Evolutionary conservation across 2,888 invertebrate species (phyloP), one percentile per base, ranked within the genome.

Genomic region (Eristalinus sepulchralis): DNA sequence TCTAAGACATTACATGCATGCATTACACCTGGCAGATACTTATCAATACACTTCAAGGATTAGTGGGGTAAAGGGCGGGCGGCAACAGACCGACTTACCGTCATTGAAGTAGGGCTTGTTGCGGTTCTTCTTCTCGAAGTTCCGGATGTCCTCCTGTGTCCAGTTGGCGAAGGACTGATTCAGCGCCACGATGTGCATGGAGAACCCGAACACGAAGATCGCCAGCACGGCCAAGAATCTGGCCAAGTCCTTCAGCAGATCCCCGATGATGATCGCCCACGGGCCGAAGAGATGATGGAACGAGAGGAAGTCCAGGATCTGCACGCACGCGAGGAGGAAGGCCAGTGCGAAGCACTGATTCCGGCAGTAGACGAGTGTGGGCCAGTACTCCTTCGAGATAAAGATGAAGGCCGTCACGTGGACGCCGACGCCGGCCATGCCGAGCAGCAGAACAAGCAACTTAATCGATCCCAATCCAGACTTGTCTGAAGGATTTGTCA

Each of bases 251-350:
- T 97, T 97, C 95, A 97, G 96, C 76, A 97, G 94, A 92, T 97
- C 97, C 24, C 99, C 97, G 90, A 99, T 99, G 92, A 99, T 99
- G 91, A 99, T 99, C 36, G 99, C 99, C 99, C 99, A 99, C 0
- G 99, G 99, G 63, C 99, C 99, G 92, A 99, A 99, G 22, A 99
- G 94, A 93, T 99, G 98, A 93, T 99, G 99, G 92, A 99, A 99
- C 27, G 99, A 99, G 66, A 99, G 94, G 92, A 99, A 99, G 94
- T 98, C 98, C 91, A 99, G 94, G 90, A 99, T 97, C 93, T 99
- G 98, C 66, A 99, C 98, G 93, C 99, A 99, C 75, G 98, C 98
- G 90, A 99, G 94, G 84, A 99, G 94, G 92, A 99, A 96, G 77
- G 98, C 97, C 91, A 99, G 94, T 0, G 99, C 99, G 91, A 99